Percentiles rank a stretch among this genome's conserved stretches.
Conservation (phyloP, 2,888 invertebrate genomes). For the Proisotoma minuta region DNA sequence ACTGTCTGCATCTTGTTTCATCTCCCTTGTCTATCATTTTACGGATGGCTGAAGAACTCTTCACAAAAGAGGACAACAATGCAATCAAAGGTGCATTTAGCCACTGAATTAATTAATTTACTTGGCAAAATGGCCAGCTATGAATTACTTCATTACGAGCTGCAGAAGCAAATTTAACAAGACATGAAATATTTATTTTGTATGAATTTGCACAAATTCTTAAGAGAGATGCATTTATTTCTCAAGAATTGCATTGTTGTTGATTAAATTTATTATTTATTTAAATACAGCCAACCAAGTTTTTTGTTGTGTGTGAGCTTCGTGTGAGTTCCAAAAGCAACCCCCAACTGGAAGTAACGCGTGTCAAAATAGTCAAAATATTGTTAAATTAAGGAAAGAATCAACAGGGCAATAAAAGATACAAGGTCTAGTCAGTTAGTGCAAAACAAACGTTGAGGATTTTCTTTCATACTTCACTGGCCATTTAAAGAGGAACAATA, state of each 20-base stretch:
- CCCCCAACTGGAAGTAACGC: neutral
- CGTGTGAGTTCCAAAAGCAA: neutral
- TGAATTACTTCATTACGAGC: neutral
- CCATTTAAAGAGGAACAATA: neutral
- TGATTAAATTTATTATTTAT: neutral
- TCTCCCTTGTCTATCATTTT: neutral
- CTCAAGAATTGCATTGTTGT: neutral
- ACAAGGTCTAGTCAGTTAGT: neutral
- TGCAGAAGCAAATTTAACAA: neutral
- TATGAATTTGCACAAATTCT: no score
- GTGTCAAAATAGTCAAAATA: no score
- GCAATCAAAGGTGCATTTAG: neutral
- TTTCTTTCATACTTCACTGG: neutral
- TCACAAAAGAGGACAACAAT: neutral
- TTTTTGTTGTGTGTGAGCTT: neutral
- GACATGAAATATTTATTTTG: neutral
- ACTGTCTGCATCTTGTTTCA: neutral
- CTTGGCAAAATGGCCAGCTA: no score
- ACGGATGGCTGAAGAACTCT: neutral
- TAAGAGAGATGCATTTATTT: no score
- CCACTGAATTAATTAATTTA: constrained; percentile 1
- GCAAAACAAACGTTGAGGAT: neutral
- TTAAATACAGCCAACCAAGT: neutral
- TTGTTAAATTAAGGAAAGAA: neutral
- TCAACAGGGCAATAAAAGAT: neutral